Evolutionary conservation across 2,888 invertebrate genomes (phyloP), one percentile per base, ranked within the genome.

Genomic region (Micoletzkya japonica): DNA sequence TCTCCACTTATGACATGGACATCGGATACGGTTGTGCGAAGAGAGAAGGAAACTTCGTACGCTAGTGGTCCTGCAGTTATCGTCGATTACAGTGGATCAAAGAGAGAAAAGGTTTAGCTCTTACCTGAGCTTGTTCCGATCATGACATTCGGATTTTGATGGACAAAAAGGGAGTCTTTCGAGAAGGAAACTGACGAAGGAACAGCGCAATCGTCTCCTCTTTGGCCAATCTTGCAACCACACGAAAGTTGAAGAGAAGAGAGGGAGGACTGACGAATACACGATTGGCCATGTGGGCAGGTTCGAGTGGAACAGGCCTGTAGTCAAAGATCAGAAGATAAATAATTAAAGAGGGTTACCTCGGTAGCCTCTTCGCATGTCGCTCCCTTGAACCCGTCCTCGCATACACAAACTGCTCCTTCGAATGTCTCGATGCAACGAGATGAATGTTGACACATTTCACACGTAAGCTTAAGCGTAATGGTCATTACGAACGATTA

Each of bases 1-100:
- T 84, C 83, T 54, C 80, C 82, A n/a, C 76, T 77, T 7, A 74
- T 77, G 32, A 84, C 60, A 73, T 82, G 82, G 2, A 75, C 77
- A 20, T 77, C 67, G 6, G 76, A 75, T 1, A 84, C 74, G n/a
- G 84, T 84, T 7, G 84, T 84, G 2, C 81, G 76, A 72, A 82
- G 77, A 7, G 76, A 72, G 60, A 82, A 75, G 14, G 75, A 73
- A 17, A 79, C 64, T 28, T 74, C 76, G 72, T 77, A 81, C 0
- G 76, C 69, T 0, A 73, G 58, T 0, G 74, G 70, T 32, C 73
- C 72, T 44, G 71, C 61, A 7, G 71, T 59, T 24, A 72, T 28
- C 17, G 28, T 30, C 39, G 59, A 57, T 58, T 36, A 26, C 0
- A 56, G 28, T 28, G 30, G 56, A 28, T 44, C 10, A 44, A 44